Conservation (phyloP, 2,797 vertebrate species). For the Phataginus tetradactyla region DNA sequence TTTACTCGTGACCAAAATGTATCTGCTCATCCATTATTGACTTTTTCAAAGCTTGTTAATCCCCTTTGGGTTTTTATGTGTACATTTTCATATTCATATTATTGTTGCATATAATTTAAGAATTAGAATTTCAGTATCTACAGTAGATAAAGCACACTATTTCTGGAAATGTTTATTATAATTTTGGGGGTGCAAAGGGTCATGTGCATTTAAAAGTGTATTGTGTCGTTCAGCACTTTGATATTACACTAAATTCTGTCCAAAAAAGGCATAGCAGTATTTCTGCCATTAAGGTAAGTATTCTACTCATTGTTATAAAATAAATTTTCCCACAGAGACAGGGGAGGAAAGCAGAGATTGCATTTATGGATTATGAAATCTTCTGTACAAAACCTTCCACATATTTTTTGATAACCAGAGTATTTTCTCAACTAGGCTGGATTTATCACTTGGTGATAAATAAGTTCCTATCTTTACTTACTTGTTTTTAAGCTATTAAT, state of each 20-base stretch:
- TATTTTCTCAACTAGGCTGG: background rate
- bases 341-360: background rate
- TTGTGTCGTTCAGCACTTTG: constrained; percentile 20
- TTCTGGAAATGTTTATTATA: constrained; percentile 29
- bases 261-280: background rate
- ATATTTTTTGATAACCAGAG: background rate
- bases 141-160: background rate
- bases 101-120: constrained; percentile 10
- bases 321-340: constrained; percentile 10
- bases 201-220: constrained; percentile 12
- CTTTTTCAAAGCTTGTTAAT: background rate
- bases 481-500: background rate
- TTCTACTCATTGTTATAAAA: constrained; percentile 45
- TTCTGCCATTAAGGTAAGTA: constrained; percentile 39
- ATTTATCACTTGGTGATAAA: background rate
- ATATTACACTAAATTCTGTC: constrained; percentile 32
- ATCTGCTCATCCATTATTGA: background rate
- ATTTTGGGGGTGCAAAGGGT: background rate
- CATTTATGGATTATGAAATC: background rate
- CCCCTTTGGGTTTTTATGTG: background rate
- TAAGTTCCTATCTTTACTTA: background rate
- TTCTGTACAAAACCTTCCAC: background rate
- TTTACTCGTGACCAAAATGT: background rate
- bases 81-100: background rate
- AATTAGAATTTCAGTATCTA: background rate